Conservation (phyloP, 2,888 invertebrate species). For the Leucophora obtusa region DNA sequence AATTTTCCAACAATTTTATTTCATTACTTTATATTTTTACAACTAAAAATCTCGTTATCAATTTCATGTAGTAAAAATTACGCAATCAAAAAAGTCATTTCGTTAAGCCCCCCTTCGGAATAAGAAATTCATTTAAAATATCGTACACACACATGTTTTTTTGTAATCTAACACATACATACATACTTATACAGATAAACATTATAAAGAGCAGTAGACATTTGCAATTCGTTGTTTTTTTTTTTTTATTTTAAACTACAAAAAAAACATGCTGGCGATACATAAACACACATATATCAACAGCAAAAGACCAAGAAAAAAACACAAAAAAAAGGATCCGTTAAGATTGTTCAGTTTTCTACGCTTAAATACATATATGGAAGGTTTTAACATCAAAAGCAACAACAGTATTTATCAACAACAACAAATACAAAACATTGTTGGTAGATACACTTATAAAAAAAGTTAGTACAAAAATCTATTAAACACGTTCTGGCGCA, state of each 20-base stretch:
- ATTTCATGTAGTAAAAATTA: constrained; percentile 61
- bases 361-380: no score
- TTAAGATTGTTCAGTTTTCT: neutral
- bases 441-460: no score
- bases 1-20: constrained; percentile 26
- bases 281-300: constrained; percentile 10
- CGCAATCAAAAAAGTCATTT: constrained; percentile 58
- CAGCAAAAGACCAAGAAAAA: neutral
- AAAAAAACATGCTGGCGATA: constrained; percentile 1
- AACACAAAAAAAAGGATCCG: neutral
- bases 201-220: constrained; percentile 10
- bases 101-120: constrained; percentile 24
- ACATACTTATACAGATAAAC: constrained; percentile 1
- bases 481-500: no score
- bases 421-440: no score
- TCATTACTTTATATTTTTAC: constrained; percentile 3
- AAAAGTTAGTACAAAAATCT: no score
- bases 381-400: no score
- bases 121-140: constrained; percentile 25
- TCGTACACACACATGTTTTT: neutral
- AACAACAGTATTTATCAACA: no score
- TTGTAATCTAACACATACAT: no score
- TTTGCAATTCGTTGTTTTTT: neutral
- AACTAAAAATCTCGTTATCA: constrained; percentile 47
- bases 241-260: constrained; percentile 15